Conservation (phyloP, 1,140 invertebrate species). For the Danaus plexippus region DNA sequence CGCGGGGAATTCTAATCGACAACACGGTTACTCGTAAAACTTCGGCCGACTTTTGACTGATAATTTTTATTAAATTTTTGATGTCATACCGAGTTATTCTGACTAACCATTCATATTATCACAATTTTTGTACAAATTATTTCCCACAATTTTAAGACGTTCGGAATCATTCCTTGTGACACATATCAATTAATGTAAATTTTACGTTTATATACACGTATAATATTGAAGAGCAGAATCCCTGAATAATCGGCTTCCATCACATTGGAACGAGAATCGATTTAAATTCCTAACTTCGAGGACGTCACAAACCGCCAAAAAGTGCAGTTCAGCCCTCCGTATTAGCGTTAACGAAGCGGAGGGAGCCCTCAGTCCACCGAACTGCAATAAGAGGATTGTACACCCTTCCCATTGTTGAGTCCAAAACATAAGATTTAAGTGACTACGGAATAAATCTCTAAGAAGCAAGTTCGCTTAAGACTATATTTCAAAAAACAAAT, state of each 20-base stretch:
- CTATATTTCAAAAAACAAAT: too few relatives aligned
- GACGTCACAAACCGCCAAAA: constrained; percentile 38
- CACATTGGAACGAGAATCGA: constrained; percentile 19
- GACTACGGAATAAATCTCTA: constrained; percentile 3
- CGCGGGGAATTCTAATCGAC: constrained; percentile 36
- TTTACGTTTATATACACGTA: too few relatives aligned
- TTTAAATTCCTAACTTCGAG: constrained; percentile 30
- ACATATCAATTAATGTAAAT: too few relatives aligned
- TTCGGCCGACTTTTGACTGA: constrained; percentile 3
- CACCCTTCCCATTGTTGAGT: constrained; percentile 40
- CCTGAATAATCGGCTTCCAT: constrained; percentile 1
- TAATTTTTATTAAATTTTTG: too few relatives aligned
- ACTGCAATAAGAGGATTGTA: constrained; percentile 68
- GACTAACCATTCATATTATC: too few relatives aligned
- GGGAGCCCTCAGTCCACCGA: constrained; percentile 48
- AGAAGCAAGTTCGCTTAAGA: too few relatives aligned
- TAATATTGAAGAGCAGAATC: neutral
- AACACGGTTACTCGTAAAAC: constrained; percentile 11
- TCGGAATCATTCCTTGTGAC: too few relatives aligned
- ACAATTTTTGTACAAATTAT: too few relatives aligned
- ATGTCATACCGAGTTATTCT: too few relatives aligned
- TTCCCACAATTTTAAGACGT: too few relatives aligned
- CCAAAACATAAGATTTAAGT: constrained; percentile 21
- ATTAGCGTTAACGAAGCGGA: constrained; percentile 54
- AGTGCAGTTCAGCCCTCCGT: constrained; percentile 58